These are phyloP conservation scores for Ruditapes philippinarum DNA, from an alignment of 1,140 invertebrate species.

Conservation along the genomic window DNA sequence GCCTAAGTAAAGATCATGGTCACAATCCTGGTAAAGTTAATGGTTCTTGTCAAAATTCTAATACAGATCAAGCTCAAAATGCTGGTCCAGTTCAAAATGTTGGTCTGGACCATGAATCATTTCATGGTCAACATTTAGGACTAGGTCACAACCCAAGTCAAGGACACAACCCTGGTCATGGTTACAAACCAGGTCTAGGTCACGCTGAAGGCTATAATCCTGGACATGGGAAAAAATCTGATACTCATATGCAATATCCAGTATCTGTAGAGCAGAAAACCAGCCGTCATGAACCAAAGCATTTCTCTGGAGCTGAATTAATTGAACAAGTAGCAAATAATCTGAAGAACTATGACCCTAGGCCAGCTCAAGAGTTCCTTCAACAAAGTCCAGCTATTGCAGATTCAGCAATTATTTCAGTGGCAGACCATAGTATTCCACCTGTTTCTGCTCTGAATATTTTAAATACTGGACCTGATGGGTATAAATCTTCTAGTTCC, in stretches of 20 bases:
- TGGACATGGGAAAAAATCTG: not conserved
- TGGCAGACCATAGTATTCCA: constrained; percentile 16
- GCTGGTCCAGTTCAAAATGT: no score
- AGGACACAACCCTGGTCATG: not conserved
- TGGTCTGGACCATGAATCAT: no score
- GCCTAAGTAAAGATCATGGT: not conserved
- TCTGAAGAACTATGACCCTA: constrained; percentile 35
- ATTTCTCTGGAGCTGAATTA: constrained; percentile 45
- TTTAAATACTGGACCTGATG: constrained; percentile 30
- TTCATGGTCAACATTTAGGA: no score
- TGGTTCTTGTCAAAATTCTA: no score
- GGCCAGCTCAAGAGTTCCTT: constrained; percentile 49
- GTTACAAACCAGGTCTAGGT: not conserved
- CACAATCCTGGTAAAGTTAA: not conserved
- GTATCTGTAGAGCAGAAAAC: constrained; percentile 5
- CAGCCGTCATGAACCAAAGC: constrained; percentile 30
- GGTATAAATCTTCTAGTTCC: constrained; percentile 12
- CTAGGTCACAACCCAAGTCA: no score
- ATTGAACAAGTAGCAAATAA: constrained; percentile 63
- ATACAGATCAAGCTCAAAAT: no score
- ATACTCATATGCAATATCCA: not conserved
- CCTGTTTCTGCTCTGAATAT: constrained; percentile 51
- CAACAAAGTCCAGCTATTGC: constrained; percentile 22
- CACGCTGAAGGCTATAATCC: not conserved
- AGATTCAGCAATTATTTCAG: constrained; percentile 33